Conservation (phyloP, 2,888 invertebrate genomes). For the Acrocyrtus sp. region DNA sequence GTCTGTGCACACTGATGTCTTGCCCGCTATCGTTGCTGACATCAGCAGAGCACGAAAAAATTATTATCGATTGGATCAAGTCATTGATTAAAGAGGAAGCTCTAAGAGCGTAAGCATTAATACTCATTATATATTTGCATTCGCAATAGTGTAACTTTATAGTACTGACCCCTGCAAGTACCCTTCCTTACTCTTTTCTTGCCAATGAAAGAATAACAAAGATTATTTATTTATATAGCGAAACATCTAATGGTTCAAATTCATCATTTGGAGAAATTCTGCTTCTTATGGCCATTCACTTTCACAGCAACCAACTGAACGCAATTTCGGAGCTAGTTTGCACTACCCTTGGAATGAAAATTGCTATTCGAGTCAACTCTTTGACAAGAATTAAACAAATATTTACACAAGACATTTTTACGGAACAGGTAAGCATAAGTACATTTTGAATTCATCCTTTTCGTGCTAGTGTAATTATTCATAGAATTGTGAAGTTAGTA, state of each 20-base stretch:
- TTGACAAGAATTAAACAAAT: slow-evolving; percentile 90
- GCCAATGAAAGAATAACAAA: no score
- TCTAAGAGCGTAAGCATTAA: slow-evolving; percentile 70
- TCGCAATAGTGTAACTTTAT: neutral
- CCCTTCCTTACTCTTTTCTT: no score
- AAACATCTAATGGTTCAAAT: slow-evolving; percentile 64
- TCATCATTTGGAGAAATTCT: slow-evolving; percentile 97
- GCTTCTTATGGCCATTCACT: slow-evolving; percentile 94
- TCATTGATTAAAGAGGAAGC: slow-evolving; percentile 93
- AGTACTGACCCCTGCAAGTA: no score
- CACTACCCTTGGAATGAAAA: slow-evolving; percentile 94
- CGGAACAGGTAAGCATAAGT: slow-evolving; percentile 78
- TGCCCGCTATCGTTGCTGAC: slow-evolving; percentile 89
- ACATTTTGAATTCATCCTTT: no score
- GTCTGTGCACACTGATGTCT: slow-evolving; percentile 93
- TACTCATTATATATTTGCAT: neutral
- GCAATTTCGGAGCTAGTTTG: slow-evolving; percentile 95
- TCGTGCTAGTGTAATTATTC: no score
- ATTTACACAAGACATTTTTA: slow-evolving; percentile 96
- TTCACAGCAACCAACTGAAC: slow-evolving; percentile 92
- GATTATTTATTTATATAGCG: slow-evolving; percentile 8
- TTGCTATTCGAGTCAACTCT: slow-evolving; percentile 86
- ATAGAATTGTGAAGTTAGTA: no score
- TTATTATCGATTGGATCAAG: slow-evolving; percentile 91
- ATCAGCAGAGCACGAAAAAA: slow-evolving; percentile 81